Base-by-base conservation (phyloP, 2,888 invertebrate species). In the Zygaena filipendulae region DNA sequence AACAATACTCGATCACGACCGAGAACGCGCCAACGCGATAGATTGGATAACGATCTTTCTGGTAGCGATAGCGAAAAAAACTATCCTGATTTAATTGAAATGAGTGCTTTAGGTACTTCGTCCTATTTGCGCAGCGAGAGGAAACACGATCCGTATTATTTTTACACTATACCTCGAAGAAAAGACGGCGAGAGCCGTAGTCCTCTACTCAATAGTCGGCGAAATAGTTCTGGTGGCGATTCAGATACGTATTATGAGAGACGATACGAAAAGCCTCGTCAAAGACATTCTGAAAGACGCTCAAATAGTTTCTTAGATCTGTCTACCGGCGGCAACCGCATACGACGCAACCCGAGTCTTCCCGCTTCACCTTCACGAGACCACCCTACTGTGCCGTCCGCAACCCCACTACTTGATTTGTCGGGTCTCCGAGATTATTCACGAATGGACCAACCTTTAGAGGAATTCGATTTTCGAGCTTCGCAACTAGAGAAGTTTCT, bases 401-500 rank as follows among this genome's bases (percentile, higher is more conserved):
- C 85, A 24, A 87, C 87, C 12, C 86, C 86, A 2, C 70, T 87
- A 22, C 61, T 87, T 24, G 84, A 86, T 52, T 64, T 86, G 23
- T 80, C 82, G 10, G 81, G 82, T 25, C 67, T 85, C 20, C 80
- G 83, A 32, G 68, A 75, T 35, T 71, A 77, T 36, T 69, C 80
- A 9, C 67, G 68, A 11, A 56, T 67, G 3, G 67, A 66, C 12
- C 72, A 64, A 32, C 71, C 82, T 2, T 59, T 74, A 34, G 82
- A 82, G 33, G 82, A 84, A 23, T 90, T 87, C 58, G 90, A 91
- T 52, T 90, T 90, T 49, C 87, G 90, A 55, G 89, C 91, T 1
- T 88, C 90, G 9, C 90, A 91, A 53, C 66, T 91, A 37, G 91
- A 91, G 50, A 83, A 87, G 30, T 91, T 91, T 58, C 81, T 91